A percentile compares a stretch with the other conserved stretches of the same genome.
phyloP scores from a whole-genome alignment of 2,113 vertebrate species.

The Cervus canadensis region DNA sequence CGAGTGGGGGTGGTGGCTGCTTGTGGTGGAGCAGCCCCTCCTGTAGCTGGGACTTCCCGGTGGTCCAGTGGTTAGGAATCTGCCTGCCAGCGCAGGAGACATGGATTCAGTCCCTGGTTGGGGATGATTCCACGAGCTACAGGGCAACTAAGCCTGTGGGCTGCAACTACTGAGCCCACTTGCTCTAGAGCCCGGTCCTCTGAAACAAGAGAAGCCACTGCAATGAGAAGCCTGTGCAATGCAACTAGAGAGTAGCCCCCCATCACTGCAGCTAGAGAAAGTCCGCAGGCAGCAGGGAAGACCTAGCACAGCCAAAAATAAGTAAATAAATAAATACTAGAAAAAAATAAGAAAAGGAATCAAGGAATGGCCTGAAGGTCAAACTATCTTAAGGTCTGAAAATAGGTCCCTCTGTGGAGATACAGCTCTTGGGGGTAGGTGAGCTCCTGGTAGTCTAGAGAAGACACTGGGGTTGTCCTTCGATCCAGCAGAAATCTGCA shows the following conservation, averaged over 20 bases:
- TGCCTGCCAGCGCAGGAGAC: background rate
- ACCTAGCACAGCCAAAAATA: background rate
- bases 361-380: constrained; percentile 67
- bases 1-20: too few relatives aligned
- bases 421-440: background rate
- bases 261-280: background rate
- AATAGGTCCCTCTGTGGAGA: constrained; percentile 60
- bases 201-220: background rate
- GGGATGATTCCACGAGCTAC: background rate
- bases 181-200: background rate
- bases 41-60: constrained; percentile 33
- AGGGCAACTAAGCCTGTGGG: background rate
- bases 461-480: constrained; percentile 29
- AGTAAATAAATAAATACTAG: background rate
- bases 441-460: background rate
- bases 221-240: background rate
- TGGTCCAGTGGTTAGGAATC: background rate
- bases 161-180: background rate
- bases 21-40: background rate
- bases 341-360: background rate
- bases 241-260: background rate
- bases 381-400: constrained; percentile 66
- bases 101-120: background rate
- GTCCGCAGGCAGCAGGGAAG: background rate
- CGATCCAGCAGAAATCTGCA: constrained; percentile 11